Base-by-base conservation (phyloP, 2,797 vertebrate genomes). In the Sebastes nivosus region DNA sequence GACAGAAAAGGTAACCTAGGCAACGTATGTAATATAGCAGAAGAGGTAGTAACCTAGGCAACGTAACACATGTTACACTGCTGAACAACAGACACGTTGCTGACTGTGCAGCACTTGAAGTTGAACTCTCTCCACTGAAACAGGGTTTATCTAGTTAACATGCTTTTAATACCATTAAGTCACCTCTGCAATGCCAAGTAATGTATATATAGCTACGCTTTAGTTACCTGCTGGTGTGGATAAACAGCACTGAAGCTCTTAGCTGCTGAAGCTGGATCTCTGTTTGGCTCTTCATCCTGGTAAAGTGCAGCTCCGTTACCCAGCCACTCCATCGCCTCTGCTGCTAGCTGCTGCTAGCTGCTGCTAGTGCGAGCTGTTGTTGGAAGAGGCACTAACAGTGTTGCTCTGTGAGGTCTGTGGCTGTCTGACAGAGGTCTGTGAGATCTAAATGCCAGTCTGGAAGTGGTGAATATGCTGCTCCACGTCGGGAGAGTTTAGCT, bases 321-420 rank as follows among this genome's bases (percentile, higher is more conserved):
- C 74, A 89, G 83, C 95, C 95, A 95, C 92, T 96, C 95, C 95
- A 96, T 96, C 82, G 20, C 85, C 77, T 84, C 87, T 81, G 25
- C 85, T 80, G 85, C 87, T 82, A 34, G 81, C 87, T 81, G 25
- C 85, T 80, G 85, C 87, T 82, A 34, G 81, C 22, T 27, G 42
- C 38, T 54, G 50, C 42, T 42, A n/a, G 4, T 57, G 71, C 76
- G 87, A 87, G 71, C 86, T 82, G 24, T 75, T 50, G 63, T 20
- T 16, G 24, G 13, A 57, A 7, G 14, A 55, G 12, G 7, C 24
- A 14, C 46, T 2, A 34, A 36, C 72, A 81, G 65, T 27, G 69
- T 29, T 30, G 63, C 50, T 61, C 3, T 22, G 29, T 42, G 54
- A 55, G 29, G 52, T 27, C 38, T 42, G 38, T 18, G 68, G 42